Base-by-base conservation (phyloP, 2,797 vertebrate species). In the Ataeniobius toweri region DNA sequence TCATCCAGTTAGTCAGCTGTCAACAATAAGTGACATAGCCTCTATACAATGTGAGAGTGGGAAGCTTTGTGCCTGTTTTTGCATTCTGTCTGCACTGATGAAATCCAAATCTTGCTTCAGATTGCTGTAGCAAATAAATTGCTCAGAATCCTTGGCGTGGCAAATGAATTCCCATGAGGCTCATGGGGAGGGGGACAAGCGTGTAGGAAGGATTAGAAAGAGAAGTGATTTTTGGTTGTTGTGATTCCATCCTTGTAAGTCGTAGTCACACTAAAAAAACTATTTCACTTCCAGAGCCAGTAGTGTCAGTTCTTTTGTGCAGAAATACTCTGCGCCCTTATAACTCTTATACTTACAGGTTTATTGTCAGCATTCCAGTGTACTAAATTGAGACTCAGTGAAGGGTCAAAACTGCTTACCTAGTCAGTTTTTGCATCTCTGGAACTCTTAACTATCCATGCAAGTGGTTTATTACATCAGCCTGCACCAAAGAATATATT, bases 71-170 rank as follows among this genome's bases (percentile, higher is more conserved):
- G 3, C 67, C 18, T 77, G 10, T 68, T 48, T 81, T 46, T 68
- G n/a, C 73, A 59, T 72, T 79, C 46, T 46, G 26, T 85, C 75
- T 61, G 28, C 26, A 5, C 24, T 70, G 26, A 55, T 78, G 68
- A 84, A 85, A 79, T 78, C 26, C 59, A 71, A 83, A 70, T 87
- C 79, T 82, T 31, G 53, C 50, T 80, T 74, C 65, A 44, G 80
- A 85, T 76, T 74, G 69, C 70, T 75, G 72, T 59, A 69, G 63
- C 78, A 72, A 80, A 76, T 75, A 89, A 79, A 83, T 82, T 78
- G 56, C 82, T 82, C 65, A 53, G 75, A 83, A 76, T 83, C 79
- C 72, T n/a, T 5, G 56, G 77, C 22, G 26, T 71, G 68, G 72
- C 73, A 74, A 80, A 78, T 85, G 12, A 80, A 80, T 91, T 88